Conservation (phyloP, 92 coral and sea anemone species). For the Epizoanthus illoricatus region DNA sequence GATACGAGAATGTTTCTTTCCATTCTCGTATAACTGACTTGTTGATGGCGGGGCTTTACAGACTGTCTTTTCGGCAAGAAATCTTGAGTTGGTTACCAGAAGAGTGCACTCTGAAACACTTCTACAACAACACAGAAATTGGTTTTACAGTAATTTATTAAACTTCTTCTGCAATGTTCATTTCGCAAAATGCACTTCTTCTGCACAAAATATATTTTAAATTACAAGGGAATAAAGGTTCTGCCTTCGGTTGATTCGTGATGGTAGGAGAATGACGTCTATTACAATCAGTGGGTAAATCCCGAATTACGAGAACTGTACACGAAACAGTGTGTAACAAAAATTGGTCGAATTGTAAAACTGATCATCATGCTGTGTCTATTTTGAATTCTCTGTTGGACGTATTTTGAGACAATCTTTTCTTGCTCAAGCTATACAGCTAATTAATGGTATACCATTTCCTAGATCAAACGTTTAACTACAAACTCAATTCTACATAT, state of each 20-base stretch:
- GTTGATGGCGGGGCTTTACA: too few species aligned
- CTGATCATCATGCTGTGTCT: not conserved
- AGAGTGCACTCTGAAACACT: too few species aligned
- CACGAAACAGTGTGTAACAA: not conserved
- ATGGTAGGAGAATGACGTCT: not conserved
- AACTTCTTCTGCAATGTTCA: conserved; percentile 3
- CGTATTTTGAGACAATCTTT: not conserved
- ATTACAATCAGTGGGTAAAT: not conserved
- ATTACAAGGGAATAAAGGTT: not conserved
- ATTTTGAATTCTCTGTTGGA: not conserved
- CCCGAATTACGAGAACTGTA: not conserved
- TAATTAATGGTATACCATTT: too few species aligned
- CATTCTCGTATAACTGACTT: too few species aligned
- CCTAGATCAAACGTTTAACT: too few species aligned
- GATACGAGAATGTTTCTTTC: too few species aligned
- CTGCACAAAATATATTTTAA: not conserved
- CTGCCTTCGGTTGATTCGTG: not conserved
- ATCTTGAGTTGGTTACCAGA: too few species aligned
- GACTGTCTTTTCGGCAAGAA: too few species aligned
- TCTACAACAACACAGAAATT: too few species aligned
- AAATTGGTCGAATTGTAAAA: not conserved
- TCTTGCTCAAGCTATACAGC: not conserved
- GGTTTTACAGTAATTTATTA: conserved; percentile 17
- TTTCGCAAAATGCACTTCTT: conserved; percentile 6
- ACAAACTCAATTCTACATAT: too few species aligned